Base-by-base conservation (phyloP, 2,888 invertebrate species). In the Nemoura dubitans region DNA sequence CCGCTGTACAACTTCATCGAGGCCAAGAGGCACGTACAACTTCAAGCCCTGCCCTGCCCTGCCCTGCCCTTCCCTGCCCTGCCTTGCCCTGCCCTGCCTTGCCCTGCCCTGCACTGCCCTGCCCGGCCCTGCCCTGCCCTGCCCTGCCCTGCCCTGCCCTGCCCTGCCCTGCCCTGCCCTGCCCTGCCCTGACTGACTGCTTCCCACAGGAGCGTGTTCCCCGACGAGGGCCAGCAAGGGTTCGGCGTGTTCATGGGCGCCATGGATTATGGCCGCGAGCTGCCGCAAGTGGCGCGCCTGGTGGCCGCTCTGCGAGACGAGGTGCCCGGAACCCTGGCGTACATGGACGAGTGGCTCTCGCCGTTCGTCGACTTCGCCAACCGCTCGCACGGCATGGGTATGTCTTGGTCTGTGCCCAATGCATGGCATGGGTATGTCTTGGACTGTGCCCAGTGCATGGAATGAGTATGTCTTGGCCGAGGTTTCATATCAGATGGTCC, bases 241-340 rank as follows among this genome's bases (percentile, higher is more conserved):
- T 96, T 93, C 0, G 93, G 93, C 88, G 92, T 96, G 36, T 95
- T 95, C 90, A 93, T 96, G 89, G 95, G 96, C 81, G 91, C 93
- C 89, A 92, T 95, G 89, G 93, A 96, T 91, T 95, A 96, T 90
- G 92, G 93, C 7, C 89, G 92, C 83, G 95, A 95, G 91, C 93
- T 95, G 88, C 89, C 90, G 0, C 93, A 93, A 88, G 92, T 96
- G 87, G 91, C 93, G 86, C 89, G 91, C 21, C 92, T 95, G 89
- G 91, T 93, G 0, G 90, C 93, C 86, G 90, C 92, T 83, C 91
- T 96, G 85, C 91, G 91, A 88, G 93, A 93, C 87, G 91, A 93
- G 89, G 91, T 92, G 0, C 59, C 59, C 2, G 93, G 94, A 89
- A 92, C 94, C 27, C 91, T 94, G 0, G 90, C 92, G 84, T 92